Percentiles rank a stretch among this genome's conserved stretches.
Evolutionary conservation across 1,140 invertebrate genomes (phyloP).

Genomic region (Lordiphosa collinella): DNA sequence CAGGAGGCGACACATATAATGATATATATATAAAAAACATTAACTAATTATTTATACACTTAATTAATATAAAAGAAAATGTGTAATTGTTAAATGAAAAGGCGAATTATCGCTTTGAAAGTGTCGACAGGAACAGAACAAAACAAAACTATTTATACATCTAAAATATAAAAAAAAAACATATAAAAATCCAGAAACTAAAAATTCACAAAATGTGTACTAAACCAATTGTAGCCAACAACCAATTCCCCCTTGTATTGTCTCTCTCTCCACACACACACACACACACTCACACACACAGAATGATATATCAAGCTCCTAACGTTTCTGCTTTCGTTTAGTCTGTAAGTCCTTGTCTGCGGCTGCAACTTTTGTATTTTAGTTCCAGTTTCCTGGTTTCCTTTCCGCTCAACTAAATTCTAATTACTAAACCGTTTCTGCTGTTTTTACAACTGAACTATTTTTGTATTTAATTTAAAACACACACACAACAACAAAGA

Average conservation of each 20-base stretch:
- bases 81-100: conserved; percentile 41
- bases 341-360: neutral
- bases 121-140: conserved; percentile 10
- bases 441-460: conserved; percentile 69
- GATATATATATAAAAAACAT: conserved; percentile 49
- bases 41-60: conserved; percentile 62
- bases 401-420: conserved; percentile 62
- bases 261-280: conserved; percentile 1
- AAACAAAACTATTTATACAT: conserved; percentile 26
- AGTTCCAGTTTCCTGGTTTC: conserved; percentile 34
- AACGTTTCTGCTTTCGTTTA: conserved; percentile 13
- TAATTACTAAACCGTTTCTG: conserved; percentile 52
- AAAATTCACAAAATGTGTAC: neutral
- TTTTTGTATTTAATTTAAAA: conserved; percentile 77
- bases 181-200: conserved; percentile 14
- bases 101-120: conserved; percentile 14
- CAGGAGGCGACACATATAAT: conserved; percentile 41
- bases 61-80: conserved; percentile 42
- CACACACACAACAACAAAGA: conserved; percentile 9
- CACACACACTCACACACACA: no score
- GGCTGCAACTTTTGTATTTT: conserved; percentile 30
- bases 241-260: neutral
- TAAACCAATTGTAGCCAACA: neutral
- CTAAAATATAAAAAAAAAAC: conserved; percentile 15
- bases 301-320: neutral